These are phyloP conservation scores for Megaustenia siamemsis DNA, from an alignment of 2,888 invertebrate genomes.

Conservation along the genomic window DNA sequence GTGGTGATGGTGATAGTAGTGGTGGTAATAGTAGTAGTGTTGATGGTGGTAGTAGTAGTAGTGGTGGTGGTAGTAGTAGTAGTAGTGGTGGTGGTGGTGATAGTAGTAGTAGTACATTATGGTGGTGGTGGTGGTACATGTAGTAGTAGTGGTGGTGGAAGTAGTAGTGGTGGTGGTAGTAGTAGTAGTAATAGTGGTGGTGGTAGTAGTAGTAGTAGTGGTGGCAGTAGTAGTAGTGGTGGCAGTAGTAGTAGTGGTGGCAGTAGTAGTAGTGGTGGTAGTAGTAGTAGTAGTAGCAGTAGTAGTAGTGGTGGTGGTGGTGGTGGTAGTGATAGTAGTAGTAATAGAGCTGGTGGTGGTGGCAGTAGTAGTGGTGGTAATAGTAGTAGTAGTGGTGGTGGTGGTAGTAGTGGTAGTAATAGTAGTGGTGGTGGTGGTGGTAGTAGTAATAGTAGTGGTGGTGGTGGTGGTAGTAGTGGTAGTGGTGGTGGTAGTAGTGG, in stretches of 20 bases:
- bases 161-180: conserved; percentile 5
- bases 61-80: neutral
- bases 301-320: neutral
- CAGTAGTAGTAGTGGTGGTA: neutral
- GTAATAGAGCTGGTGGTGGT: neutral
- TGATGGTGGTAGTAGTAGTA: neutral
- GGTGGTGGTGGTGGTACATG: too few species aligned
- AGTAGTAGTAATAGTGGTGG: neutral
- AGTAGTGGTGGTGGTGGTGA: neutral
- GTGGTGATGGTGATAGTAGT: too few species aligned
- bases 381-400: conserved; percentile 11
- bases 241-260: neutral
- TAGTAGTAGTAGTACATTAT: conserved; percentile 12
- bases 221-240: neutral
- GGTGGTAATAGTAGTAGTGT: too few species aligned
- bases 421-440: neutral
- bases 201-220: conserved; percentile 2
- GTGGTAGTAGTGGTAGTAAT: neutral
- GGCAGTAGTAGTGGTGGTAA: conserved; percentile 17
- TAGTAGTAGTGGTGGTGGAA: conserved; percentile 18
- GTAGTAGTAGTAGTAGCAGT: neutral
- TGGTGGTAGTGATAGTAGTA: neutral
- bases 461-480: too few species aligned
- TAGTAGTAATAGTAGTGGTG: neutral
- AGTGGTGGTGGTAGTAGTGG: too few species aligned